These are phyloP conservation scores for Torymus texanus DNA, from an alignment of 2,888 invertebrate genomes.

Conservation along the genomic window DNA sequence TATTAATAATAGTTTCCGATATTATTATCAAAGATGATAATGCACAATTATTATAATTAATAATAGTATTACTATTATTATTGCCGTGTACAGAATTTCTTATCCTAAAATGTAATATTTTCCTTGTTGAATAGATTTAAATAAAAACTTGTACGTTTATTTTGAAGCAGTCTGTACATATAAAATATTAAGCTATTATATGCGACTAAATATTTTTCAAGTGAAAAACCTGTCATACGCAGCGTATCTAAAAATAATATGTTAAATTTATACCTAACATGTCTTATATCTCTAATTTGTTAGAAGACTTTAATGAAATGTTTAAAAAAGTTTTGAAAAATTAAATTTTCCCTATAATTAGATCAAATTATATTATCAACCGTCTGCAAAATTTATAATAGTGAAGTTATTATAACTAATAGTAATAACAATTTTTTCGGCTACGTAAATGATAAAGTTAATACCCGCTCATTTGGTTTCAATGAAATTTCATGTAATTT, in stretches of 20 bases:
- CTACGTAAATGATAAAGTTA: too few relatives aligned
- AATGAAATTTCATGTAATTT: too few relatives aligned
- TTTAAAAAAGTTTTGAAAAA: background rate
- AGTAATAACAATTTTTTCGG: too few relatives aligned
- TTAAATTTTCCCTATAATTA: background rate
- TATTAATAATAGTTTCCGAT: conserved; percentile 49
- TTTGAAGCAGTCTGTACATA: conserved; percentile 65
- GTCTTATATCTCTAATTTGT: conserved; percentile 23
- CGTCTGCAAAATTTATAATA: too few relatives aligned
- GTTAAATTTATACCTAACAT: conserved; percentile 44
- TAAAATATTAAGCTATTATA: conserved; percentile 62
- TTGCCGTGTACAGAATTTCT: conserved; percentile 68
- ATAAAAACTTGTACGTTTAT: conserved; percentile 59
- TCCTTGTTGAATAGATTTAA: conserved; percentile 67
- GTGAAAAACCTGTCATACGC: conserved; percentile 8
- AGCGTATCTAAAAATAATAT: conserved; percentile 32
- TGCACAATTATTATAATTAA: conserved; percentile 59
- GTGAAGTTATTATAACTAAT: too few relatives aligned
- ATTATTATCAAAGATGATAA: conserved; percentile 59
- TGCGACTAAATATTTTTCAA: conserved; percentile 49
- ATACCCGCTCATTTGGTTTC: too few relatives aligned
- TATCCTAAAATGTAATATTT: conserved; percentile 69
- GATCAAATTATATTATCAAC: background rate
- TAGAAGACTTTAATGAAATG: conserved; percentile 24
- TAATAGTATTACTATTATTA: conserved; percentile 62